Base-by-base conservation (phyloP, 2,797 vertebrate species). In the Petrocephalus sullivani region DNA sequence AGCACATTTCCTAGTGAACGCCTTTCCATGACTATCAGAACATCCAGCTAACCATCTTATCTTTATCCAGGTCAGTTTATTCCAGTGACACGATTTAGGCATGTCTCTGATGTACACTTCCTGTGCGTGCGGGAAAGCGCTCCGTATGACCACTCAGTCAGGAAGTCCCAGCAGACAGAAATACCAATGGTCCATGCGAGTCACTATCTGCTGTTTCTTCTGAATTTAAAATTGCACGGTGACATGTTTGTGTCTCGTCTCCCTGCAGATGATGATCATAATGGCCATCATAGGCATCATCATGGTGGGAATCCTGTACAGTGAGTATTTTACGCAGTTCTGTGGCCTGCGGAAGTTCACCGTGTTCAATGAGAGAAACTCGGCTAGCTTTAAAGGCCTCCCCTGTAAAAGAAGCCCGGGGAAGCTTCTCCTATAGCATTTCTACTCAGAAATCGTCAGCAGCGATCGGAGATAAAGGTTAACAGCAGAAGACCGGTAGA, bases 211-310 rank as follows among this genome's bases (percentile, higher is more conserved):
- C 33, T 75, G 10, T 75, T 78, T 46, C 71, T 41, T 78, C 37
- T 46, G 14, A n/a, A 9, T 41, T 78, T 16, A 8, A 56, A 56
- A 56, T 56, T 8, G 12, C 8, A 56, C 8, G 37, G 33, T 78
- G 71, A 78, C 14, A n/a, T 46, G 6, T 33, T 46, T 12, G 19
- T 51, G 7, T 64, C n/a, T 37, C 6, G 89, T 67, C 57, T 5
- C 19, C 57, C 67, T 90, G 21, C 92, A 98, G 97, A 98, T 98
- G 97, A 98, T 98, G 97, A 98, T 98, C 94, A 97, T 98, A 85
- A 96, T 98, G 97, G 97, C 96, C 51, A 92, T 96, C 8, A 95
- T 98, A 89, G 96, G 97, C 54, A 92, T 97, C 87, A 95, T 98
- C 93, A 94, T 97, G 93, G 94, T 97, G 86, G 96, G 95, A 87